Conservation (phyloP, 2,888 invertebrate genomes). For the Diogma glabrata region DNA sequence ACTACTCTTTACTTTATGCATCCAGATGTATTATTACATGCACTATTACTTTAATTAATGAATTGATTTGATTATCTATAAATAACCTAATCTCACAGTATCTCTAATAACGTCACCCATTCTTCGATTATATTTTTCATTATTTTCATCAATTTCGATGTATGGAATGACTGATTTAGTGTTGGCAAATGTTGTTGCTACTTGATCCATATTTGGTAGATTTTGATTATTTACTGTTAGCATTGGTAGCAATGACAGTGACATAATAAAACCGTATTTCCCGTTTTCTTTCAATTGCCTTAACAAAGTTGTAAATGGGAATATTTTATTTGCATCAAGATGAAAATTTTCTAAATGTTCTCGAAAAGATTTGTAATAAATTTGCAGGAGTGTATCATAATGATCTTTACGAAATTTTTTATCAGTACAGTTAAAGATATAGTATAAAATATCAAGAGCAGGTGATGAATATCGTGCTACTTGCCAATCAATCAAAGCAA, state of each 20-base stretch:
- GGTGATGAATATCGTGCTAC: constrained; percentile 15
- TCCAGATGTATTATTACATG: too few species aligned
- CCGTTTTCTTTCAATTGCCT: constrained; percentile 15
- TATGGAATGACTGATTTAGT: neutral
- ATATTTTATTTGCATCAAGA: constrained; percentile 13
- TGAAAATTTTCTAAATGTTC: constrained; percentile 15
- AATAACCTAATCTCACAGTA: constrained; percentile 13
- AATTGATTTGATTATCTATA: constrained; percentile 8
- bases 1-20: too few species aligned
- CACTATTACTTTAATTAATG: too few species aligned
- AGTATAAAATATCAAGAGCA: constrained; percentile 14
- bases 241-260: constrained; percentile 14
- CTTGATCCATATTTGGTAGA: constrained; percentile 12
- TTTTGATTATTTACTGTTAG: constrained; percentile 10
- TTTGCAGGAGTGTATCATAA: constrained; percentile 14
- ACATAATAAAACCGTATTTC: constrained; percentile 12
- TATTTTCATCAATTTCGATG: neutral
- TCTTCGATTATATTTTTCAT: constrained; percentile 9
- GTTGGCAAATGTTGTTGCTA: constrained; percentile 8
- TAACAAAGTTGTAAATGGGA: constrained; percentile 15
- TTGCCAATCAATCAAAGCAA: constrained; percentile 16
- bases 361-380: constrained; percentile 15
- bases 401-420: constrained; percentile 12
- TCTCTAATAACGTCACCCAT: constrained; percentile 15
- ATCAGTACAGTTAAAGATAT: constrained; percentile 15